Evolutionary conservation across 35 echinoderm and acorn worm genomes (phyloP).

Genomic region (Ophioderma brevispina): DNA sequence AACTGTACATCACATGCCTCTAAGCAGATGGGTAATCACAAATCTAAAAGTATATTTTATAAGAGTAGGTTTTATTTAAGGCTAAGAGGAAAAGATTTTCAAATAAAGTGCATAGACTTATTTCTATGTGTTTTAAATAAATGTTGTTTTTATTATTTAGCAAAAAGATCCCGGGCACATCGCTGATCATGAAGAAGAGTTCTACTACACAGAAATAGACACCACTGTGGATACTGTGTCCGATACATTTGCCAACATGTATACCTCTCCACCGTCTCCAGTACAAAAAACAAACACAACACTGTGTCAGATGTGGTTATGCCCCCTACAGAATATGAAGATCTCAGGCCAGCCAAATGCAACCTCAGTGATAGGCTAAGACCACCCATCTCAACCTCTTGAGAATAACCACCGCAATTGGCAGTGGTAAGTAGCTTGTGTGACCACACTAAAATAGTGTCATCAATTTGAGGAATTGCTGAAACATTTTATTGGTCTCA

Average conservation of each 20-base stretch:
- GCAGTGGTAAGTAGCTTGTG: background rate
- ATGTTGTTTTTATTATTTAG: constrained; percentile 46
- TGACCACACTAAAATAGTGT: too few species aligned
- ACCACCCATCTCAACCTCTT: background rate
- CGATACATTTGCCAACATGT: constrained; percentile 93
- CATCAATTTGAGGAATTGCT: too few species aligned
- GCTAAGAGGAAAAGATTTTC: too few species aligned
- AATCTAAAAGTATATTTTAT: too few species aligned
- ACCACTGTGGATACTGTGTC: constrained; percentile 85
- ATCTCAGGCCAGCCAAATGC: background rate
- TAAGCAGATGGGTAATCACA: too few species aligned
- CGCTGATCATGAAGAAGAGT: constrained; percentile 95
- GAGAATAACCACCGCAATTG: background rate
- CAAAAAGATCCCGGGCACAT: constrained; percentile 70
- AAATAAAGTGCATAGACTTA: too few species aligned
- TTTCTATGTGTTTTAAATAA: too few species aligned
- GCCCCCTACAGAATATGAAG: background rate
- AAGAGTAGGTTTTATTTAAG: too few species aligned
- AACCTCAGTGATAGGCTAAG: background rate
- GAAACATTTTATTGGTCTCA: too few species aligned
- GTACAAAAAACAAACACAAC: background rate
- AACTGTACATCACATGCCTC: too few species aligned
- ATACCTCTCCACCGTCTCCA: constrained; percentile 88
- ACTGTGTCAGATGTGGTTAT: too few species aligned
- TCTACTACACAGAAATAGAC: constrained; percentile 98